Conservation (phyloP, 2,113 vertebrate species). For the Scomber japonicus region DNA sequence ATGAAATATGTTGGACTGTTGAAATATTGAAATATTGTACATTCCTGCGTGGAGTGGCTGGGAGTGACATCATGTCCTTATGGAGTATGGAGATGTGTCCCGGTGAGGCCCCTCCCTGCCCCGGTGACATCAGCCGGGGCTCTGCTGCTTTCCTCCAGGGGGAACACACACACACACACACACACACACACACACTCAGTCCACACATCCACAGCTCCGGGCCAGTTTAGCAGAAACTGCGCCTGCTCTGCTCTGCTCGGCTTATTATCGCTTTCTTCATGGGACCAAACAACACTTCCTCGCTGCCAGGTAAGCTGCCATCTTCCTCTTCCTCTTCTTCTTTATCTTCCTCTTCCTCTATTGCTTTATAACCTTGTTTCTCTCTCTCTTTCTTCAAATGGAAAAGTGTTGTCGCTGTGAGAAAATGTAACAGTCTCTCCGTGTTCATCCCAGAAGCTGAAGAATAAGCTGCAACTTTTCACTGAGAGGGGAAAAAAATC, state of each 20-base stretch:
- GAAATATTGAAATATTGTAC: no score
- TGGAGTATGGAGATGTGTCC: conserved; percentile 24
- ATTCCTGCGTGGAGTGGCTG: not conserved
- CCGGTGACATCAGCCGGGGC: conserved; percentile 74
- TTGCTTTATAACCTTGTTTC: not conserved
- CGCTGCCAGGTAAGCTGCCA: conserved; percentile 49
- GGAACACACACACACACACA: not conserved
- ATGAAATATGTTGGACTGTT: not conserved
- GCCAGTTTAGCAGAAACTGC: conserved; percentile 35
- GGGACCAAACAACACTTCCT: conserved; percentile 20
- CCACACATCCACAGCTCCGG: conserved; percentile 3
- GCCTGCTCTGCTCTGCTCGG: conserved; percentile 5
- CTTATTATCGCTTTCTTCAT: not conserved
- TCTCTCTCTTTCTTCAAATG: not conserved
- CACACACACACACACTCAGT: not conserved
- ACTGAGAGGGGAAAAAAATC: not conserved
- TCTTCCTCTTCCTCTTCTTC: not conserved
- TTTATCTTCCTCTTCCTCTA: not conserved
- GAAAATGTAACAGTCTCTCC: not conserved
- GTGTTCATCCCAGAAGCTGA: not conserved
- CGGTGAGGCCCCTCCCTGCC: conserved; percentile 62
- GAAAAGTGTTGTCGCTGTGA: not conserved
- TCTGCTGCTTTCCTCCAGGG: conserved; percentile 53
- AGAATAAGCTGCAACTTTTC: conserved; percentile 37
- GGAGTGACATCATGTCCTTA: conserved; percentile 55